These are phyloP conservation scores for Delphinus delphis DNA, from an alignment of 2,113 vertebrate species.

Conservation along the genomic window DNA sequence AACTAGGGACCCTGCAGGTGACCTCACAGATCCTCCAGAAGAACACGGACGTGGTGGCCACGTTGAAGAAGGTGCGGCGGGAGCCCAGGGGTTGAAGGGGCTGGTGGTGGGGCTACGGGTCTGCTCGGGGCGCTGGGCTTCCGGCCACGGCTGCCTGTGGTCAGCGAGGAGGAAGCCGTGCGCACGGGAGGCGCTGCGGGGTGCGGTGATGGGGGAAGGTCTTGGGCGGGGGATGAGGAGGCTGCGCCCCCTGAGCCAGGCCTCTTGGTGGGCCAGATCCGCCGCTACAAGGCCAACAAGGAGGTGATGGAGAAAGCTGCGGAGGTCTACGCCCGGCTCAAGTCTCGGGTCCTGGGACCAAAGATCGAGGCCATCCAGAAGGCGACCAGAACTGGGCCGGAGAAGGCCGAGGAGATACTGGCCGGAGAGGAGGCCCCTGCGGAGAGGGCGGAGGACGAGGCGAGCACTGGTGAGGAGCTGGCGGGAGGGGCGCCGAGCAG, in stretches of 20 bases:
- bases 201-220: accelerated
- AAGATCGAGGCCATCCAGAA: slow-evolving; percentile 88
- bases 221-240: accelerated
- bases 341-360: slow-evolving; percentile 93
- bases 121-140: background rate
- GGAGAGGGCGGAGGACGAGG: slow-evolving; percentile 82
- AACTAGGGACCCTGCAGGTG: slow-evolving; percentile 93
- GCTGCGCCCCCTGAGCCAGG: background rate
- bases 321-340: slow-evolving; percentile 94
- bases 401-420: slow-evolving; percentile 81
- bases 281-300: slow-evolving; percentile 95
- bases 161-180: background rate
- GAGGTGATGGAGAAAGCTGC: slow-evolving; percentile 97
- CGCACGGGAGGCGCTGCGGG: accelerated
- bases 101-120: accelerated
- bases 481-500: accelerated
- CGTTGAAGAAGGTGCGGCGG: slow-evolving; percentile 91
- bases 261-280: slow-evolving; percentile 85
- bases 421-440: slow-evolving; percentile 79
- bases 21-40: slow-evolving; percentile 97
- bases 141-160: too few species aligned
- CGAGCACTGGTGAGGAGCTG: slow-evolving; percentile 62
- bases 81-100: background rate
- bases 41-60: slow-evolving; percentile 96
- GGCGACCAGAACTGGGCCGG: slow-evolving; percentile 67